Percentiles rank a stretch among this genome's conserved stretches.
Evolutionary conservation across 2,113 vertebrate genomes (phyloP).

Genomic region (Etheostoma cragini): DNA sequence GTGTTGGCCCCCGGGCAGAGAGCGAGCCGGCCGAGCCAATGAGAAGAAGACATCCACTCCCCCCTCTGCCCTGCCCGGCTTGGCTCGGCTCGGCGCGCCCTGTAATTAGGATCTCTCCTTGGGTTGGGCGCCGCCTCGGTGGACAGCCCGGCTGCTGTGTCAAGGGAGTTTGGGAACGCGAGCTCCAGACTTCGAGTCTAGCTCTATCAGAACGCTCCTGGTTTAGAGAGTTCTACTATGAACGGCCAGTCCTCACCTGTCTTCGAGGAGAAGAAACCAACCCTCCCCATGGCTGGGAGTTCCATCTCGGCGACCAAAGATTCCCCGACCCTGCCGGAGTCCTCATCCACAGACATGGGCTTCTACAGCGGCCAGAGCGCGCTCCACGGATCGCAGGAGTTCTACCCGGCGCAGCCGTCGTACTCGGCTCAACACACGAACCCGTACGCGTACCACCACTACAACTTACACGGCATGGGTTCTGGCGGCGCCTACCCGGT

Average conservation of each 20-base stretch:
- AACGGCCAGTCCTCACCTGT: constrained; percentile 82
- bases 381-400: constrained; percentile 86
- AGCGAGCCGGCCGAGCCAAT: constrained; percentile 70
- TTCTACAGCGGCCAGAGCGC: constrained; percentile 87
- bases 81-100: constrained; percentile 74
- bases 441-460: constrained; percentile 87
- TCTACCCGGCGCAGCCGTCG: constrained; percentile 80
- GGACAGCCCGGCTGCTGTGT: constrained; percentile 70
- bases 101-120: constrained; percentile 78
- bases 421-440: constrained; percentile 85
- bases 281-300: constrained; percentile 84
- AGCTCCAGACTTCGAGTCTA: constrained; percentile 46
- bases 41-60: constrained; percentile 67
- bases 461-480: constrained; percentile 87
- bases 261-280: constrained; percentile 88
- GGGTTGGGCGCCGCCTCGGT: constrained; percentile 78
- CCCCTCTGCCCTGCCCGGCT: constrained; percentile 66
- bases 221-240: constrained; percentile 44
- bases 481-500: constrained; percentile 86
- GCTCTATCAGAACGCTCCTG: constrained; percentile 3
- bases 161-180: constrained; percentile 58
- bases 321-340: constrained; percentile 90
- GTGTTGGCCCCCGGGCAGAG: constrained; percentile 71
- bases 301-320: constrained; percentile 87
- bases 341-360: constrained; percentile 88